Percentiles rank a stretch among this genome's conserved stretches.
Evolutionary conservation across 2,797 vertebrate species (phyloP).

Genomic region (Micropoecilia bifurca): DNA sequence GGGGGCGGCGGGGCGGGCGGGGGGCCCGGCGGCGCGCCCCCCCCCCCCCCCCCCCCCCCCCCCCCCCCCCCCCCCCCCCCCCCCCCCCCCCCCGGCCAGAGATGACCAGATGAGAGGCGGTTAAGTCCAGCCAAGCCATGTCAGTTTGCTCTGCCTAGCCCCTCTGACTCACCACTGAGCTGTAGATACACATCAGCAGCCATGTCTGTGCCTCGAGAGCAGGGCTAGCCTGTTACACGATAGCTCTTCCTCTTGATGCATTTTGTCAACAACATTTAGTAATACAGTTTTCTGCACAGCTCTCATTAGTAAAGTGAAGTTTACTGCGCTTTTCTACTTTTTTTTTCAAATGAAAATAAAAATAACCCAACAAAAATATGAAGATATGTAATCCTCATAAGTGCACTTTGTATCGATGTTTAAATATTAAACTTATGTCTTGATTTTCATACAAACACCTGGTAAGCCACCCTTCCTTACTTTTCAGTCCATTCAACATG

Average conservation of each 20-base stretch:
- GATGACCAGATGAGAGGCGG: conserved; percentile 64
- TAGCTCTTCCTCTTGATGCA: background rate
- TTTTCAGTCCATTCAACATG: background rate
- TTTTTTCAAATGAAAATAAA: background rate
- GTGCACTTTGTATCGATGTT: conserved; percentile 1
- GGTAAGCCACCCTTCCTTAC: background rate
- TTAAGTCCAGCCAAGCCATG: conserved; percentile 62
- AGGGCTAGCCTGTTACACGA: background rate
- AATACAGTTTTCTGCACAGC: background rate
- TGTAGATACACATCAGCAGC: conserved; percentile 48
- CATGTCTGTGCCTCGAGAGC: conserved; percentile 15
- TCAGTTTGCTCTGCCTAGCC: conserved; percentile 56
- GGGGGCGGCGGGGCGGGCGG: too few species aligned
- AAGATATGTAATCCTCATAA: background rate
- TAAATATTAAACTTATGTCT: background rate
- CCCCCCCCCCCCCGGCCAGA: too few species aligned
- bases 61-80: too few species aligned
- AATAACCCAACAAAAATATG: background rate
- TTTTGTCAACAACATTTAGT: background rate
- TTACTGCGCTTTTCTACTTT: background rate
- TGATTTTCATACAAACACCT: background rate
- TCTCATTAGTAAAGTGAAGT: background rate
- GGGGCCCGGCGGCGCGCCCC: too few species aligned
- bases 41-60: too few species aligned
- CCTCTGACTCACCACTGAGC: conserved; percentile 33